Conservation (phyloP, 2,797 vertebrate genomes). For the Alexandromys oeconomus region DNA sequence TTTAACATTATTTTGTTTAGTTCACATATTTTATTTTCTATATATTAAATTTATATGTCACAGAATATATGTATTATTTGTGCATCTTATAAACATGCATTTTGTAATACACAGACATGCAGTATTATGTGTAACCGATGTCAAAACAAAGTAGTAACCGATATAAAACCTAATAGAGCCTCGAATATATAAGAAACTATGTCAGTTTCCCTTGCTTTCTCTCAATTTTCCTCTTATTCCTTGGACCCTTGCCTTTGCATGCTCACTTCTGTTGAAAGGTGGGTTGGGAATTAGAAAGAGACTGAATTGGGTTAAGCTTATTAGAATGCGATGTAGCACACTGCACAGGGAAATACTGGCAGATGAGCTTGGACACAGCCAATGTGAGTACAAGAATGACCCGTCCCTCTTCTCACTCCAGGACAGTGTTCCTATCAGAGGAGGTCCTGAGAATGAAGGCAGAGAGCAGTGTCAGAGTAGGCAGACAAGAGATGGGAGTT, state of each 20-base stretch:
- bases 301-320: conserved; percentile 52
- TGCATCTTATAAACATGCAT: not conserved
- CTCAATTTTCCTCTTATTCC: not conserved
- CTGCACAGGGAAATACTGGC: conserved; percentile 47
- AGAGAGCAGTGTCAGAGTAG: not conserved
- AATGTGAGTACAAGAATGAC: conserved; percentile 57
- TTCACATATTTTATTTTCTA: conserved; percentile 30
- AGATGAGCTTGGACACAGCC: conserved; percentile 51
- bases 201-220: not conserved
- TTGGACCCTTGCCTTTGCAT: conserved; percentile 31
- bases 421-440: not conserved
- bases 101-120: not conserved
- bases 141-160: not conserved
- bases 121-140: not conserved
- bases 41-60: not conserved
- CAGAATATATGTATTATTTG: not conserved
- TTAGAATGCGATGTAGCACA: conserved; percentile 60
- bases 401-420: conserved; percentile 22
- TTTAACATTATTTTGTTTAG: conserved; percentile 6
- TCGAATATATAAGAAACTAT: not conserved
- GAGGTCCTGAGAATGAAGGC: not conserved
- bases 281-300: conserved; percentile 40
- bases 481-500: not conserved
- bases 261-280: not conserved
- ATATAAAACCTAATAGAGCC: not conserved